Conservation (phyloP, 2,888 invertebrate species). For the Synanthedon tipuliformis region DNA sequence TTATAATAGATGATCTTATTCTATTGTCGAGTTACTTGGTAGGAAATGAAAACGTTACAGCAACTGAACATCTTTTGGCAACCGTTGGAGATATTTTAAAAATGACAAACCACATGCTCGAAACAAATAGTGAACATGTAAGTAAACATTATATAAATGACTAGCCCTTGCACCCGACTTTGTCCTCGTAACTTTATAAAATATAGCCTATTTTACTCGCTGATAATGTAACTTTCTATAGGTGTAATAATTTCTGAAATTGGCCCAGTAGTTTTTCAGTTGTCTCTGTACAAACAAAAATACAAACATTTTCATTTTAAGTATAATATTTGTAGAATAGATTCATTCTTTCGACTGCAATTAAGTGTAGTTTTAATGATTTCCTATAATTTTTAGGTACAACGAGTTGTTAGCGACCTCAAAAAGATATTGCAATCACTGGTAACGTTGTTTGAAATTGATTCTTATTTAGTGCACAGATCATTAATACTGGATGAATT, state of each 20-base stretch:
- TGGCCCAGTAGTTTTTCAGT: no score
- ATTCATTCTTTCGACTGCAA: no score
- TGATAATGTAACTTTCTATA: no score
- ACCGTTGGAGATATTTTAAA: neutral
- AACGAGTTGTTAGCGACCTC: constrained; percentile 2
- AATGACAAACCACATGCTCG: neutral
- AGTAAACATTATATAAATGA: neutral
- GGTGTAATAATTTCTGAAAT: no score
- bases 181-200: no score
- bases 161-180: no score
- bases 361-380: no score
- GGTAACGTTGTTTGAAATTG: constrained; percentile 15
- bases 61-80: constrained; percentile 11
- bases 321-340: no score
- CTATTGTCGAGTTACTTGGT: constrained; percentile 17
- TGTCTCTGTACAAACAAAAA: no score
- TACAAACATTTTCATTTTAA: no score
- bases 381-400: neutral
- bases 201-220: no score
- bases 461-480: constrained; percentile 17
- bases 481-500: constrained; percentile 20
- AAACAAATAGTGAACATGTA: neutral
- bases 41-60: constrained; percentile 8
- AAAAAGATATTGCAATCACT: constrained; percentile 19
- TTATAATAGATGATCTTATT: constrained; percentile 23